Conservation (phyloP, 2,797 vertebrate species). For the Glyptemys insculpta region DNA sequence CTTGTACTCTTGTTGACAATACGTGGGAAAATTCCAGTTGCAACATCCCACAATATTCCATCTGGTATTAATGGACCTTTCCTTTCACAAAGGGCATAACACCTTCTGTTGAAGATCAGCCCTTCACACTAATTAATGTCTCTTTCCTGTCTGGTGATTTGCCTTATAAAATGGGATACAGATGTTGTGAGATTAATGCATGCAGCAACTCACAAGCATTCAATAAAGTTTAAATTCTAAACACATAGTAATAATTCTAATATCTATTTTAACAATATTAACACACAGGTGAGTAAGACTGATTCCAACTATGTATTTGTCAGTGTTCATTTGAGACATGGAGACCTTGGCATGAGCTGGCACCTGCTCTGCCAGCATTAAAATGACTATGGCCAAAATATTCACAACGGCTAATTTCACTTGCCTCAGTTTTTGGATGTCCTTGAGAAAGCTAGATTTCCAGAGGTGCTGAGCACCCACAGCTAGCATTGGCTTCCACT, state of each 20-base stretch:
- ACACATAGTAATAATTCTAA: neutral
- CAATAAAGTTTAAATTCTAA: neutral
- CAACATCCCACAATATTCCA: neutral
- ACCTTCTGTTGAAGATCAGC: neutral
- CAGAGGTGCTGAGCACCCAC: neutral
- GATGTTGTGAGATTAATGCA: neutral
- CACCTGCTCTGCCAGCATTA: neutral
- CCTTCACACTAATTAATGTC: neutral
- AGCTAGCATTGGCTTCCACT: neutral
- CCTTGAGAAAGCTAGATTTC: constrained; percentile 14
- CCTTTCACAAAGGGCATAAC: neutral
- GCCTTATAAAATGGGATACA: neutral
- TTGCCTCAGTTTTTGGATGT: neutral
- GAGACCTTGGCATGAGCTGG: neutral
- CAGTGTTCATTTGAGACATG: neutral
- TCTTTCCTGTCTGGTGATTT: neutral
- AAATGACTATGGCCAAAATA: neutral
- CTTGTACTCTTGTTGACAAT: neutral
- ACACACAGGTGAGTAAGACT: neutral
- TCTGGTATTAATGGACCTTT: neutral
- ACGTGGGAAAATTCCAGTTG: neutral
- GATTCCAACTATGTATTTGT: neutral
- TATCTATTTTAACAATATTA: neutral
- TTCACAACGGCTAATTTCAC: neutral
- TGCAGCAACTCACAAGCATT: neutral